Percentiles rank a stretch among this genome's conserved stretches.
phyloP scores from a whole-genome alignment of 2,797 vertebrate genomes.

The Karalla daura region DNA sequence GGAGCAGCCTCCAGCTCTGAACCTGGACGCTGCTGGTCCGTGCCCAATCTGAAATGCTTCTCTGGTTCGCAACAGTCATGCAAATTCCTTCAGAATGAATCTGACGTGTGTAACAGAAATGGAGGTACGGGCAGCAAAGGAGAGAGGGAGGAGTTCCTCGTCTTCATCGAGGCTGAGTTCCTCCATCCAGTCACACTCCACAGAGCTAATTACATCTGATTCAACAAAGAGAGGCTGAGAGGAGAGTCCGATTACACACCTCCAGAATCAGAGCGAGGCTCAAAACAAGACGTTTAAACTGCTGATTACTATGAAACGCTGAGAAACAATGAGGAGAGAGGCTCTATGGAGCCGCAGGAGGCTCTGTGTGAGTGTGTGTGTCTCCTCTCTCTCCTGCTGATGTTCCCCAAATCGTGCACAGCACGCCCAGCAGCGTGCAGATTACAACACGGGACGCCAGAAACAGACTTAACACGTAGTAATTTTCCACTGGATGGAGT shows the following conservation, averaged over 20 bases:
- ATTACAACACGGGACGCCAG: not conserved
- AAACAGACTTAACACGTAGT: not conserved
- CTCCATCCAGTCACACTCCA: conserved; percentile 2
- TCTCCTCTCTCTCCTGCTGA: not conserved
- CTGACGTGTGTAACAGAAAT: not conserved
- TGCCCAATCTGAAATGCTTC: not conserved
- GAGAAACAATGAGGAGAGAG: not conserved
- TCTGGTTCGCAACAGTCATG: not conserved
- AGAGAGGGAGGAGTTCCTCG: not conserved
- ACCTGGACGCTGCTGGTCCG: not conserved
- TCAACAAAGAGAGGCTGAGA: not conserved
- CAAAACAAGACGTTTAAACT: conserved; percentile 14
- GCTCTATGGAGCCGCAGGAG: conserved; percentile 20
- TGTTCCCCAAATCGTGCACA: not conserved
- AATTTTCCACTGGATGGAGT: not conserved
- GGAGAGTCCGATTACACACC: conserved; percentile 19
- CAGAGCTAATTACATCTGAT: conserved; percentile 7
- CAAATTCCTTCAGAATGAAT: not conserved
- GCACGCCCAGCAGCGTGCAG: not conserved
- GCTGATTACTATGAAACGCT: conserved; percentile 6
- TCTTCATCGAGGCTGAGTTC: not conserved
- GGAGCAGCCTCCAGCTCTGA: not conserved
- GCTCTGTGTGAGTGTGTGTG: conserved; percentile 7
- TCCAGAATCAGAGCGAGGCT: conserved; percentile 14
- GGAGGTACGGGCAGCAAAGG: not conserved